Evolutionary conservation across 2,113 vertebrate species (phyloP).

Genomic region (Carassius auratus): DNA sequence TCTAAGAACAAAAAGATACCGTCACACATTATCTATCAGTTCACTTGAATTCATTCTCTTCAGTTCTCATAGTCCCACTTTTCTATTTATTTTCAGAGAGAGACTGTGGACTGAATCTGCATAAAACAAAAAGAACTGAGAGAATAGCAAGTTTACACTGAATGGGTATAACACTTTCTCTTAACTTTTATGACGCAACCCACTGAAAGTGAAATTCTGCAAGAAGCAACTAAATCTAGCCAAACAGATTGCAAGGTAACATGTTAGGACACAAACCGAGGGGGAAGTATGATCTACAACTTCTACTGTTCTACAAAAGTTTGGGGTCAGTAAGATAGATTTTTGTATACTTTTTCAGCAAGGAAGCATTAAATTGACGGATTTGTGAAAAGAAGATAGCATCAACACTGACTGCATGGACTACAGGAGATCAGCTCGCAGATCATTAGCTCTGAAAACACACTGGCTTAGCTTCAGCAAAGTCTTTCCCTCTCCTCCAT

Average conservation of each 20-base stretch:
- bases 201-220: not conserved
- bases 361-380: too few species aligned
- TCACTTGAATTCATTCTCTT: not conserved
- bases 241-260: not conserved
- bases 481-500: not conserved
- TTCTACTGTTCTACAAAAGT: not conserved
- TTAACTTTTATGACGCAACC: not conserved
- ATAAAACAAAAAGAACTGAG: not conserved
- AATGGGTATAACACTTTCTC: not conserved
- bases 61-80: not conserved
- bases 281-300: not conserved
- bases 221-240: not conserved
- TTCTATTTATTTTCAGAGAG: not conserved
- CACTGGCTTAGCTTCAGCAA: not conserved
- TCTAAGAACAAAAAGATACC: not conserved
- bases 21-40: not conserved
- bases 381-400: too few species aligned
- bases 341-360: not conserved
- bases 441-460: not conserved
- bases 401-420: not conserved
- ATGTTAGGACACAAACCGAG: not conserved
- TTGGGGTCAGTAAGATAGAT: not conserved
- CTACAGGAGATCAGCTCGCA: not conserved
- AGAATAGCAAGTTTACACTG: not conserved
- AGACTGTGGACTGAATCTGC: constrained; percentile 1